Conservation (phyloP, 1,140 invertebrate species). For the Hetaerina americana region DNA sequence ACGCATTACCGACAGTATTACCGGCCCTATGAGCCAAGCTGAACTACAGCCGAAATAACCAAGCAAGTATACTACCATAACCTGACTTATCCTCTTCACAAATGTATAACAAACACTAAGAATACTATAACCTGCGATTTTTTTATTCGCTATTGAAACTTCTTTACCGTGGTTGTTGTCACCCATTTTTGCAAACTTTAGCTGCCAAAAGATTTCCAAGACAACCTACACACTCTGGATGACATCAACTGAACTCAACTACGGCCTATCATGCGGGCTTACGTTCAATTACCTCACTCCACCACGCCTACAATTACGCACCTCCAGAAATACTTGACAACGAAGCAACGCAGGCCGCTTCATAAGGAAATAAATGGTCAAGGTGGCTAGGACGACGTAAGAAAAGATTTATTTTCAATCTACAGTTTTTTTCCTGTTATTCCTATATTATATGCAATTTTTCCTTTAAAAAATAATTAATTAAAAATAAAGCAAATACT, state of each 20-base stretch:
- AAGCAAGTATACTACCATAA: conserved; percentile 44
- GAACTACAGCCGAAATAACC: conserved; percentile 76
- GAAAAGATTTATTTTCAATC: no score
- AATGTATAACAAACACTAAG: not conserved
- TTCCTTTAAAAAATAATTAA: no score
- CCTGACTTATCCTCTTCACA: not conserved
- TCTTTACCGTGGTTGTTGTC: not conserved
- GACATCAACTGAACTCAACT: no score
- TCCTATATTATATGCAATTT: no score
- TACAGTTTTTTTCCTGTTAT: no score
- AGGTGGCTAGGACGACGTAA: no score
- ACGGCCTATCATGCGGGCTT: not conserved
- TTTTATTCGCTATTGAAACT: not conserved
- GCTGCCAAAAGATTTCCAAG: no score
- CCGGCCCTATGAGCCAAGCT: conserved; percentile 74
- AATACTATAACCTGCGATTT: not conserved
- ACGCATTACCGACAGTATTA: conserved; percentile 64
- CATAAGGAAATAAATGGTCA: no score
- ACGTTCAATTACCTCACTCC: no score
- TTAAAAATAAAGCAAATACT: no score
- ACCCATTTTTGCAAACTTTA: not conserved
- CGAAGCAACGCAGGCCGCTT: no score
- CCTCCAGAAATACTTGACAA: not conserved
- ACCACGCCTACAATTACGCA: not conserved
- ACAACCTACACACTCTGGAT: no score